Percentiles rank a stretch among this genome's conserved stretches.
Conservation (phyloP, 2,888 invertebrate genomes). For the Eristalis tenax region DNA sequence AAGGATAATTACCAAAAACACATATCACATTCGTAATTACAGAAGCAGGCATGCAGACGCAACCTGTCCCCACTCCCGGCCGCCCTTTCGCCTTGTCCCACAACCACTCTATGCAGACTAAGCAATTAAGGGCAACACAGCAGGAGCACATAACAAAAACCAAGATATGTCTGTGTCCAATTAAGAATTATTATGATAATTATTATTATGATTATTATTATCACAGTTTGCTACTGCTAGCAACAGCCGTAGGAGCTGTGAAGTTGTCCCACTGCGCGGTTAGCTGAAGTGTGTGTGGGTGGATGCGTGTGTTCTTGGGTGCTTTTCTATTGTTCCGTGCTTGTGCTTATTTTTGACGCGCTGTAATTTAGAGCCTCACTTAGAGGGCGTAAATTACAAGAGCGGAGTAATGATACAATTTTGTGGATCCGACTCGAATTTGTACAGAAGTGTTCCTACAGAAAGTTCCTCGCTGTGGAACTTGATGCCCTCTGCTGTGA, state of each 20-base stretch:
- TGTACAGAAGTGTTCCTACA: background rate
- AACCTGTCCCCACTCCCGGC: constrained; percentile 2
- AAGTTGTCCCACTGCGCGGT: constrained; percentile 44
- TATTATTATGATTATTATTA: constrained; percentile 67
- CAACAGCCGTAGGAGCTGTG: constrained; percentile 28
- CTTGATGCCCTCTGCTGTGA: background rate
- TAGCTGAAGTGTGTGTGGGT: background rate
- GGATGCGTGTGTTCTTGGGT: background rate
- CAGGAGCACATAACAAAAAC: constrained; percentile 59
- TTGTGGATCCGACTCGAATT: background rate
- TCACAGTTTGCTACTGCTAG: constrained; percentile 37
- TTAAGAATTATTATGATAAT: constrained; percentile 68
- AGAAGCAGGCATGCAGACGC: constrained; percentile 31
- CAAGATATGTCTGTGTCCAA: constrained; percentile 63
- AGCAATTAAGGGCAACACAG: constrained; percentile 62
- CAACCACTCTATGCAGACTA: constrained; percentile 34
- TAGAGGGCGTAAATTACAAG: constrained; percentile 11
- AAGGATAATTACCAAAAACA: constrained; percentile 61
- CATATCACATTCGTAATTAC: constrained; percentile 60
- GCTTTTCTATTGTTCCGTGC: background rate
- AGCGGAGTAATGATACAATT: background rate
- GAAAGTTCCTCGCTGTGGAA: background rate
- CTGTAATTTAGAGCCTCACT: constrained; percentile 33
- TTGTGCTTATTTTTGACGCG: constrained; percentile 31
- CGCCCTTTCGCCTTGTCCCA: background rate